A percentile compares a stretch with the other conserved stretches of the same genome.
Conservation (phyloP, 2,797 vertebrate genomes). For the Sylvia borin region DNA sequence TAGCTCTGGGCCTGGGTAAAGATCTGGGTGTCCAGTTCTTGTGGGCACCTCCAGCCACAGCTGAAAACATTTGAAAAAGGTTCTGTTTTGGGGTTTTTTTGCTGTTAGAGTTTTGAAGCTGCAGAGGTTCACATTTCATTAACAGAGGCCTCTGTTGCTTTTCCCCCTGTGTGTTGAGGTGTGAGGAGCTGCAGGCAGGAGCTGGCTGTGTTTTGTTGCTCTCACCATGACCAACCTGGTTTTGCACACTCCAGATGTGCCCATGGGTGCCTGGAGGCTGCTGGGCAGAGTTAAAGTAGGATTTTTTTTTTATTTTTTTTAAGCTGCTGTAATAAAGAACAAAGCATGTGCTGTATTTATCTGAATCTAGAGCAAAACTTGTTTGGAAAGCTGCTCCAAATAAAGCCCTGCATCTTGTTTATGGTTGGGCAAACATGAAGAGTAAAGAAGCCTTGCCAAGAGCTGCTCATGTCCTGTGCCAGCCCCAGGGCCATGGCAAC, state of each 20-base stretch:
- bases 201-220: not conserved
- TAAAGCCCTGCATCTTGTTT: not conserved
- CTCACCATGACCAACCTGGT: not conserved
- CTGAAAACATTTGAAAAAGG: not conserved
- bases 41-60: not conserved
- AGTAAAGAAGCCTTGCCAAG: not conserved
- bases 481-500: not conserved
- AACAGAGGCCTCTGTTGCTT: not conserved
- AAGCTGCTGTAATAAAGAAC: not conserved
- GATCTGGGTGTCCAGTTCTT: not conserved
- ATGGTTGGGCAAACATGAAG: not conserved
- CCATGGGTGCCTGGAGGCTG: not conserved
- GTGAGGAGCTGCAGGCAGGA: not conserved
- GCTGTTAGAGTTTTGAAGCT: not conserved
- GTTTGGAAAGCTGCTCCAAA: slow-evolving; percentile 2
- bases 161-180: not conserved
- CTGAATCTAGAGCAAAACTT: not conserved
- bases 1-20: not conserved
- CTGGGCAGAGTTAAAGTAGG: not conserved
- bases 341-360: not conserved
- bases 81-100: not conserved
- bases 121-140: not conserved
- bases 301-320: not conserved
- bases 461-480: slow-evolving; percentile 10
- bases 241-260: not conserved